phyloP scores from a whole-genome alignment of 1,140 invertebrate genomes.

The Drosophila bipectinata region DNA sequence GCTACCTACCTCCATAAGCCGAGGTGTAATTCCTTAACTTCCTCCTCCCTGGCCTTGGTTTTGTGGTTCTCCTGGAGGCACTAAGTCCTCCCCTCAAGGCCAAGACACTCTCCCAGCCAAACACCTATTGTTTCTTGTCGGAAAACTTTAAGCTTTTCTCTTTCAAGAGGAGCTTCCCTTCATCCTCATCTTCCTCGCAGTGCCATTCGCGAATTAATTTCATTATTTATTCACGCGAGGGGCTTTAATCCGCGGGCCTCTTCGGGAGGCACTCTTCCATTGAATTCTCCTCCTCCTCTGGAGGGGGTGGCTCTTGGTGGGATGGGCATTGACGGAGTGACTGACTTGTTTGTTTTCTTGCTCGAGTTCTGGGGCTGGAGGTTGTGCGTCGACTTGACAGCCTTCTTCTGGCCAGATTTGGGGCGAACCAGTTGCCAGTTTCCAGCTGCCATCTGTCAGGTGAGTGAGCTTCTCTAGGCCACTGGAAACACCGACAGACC shows the following conservation, averaged over 20 bases:
- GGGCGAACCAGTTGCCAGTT: too few species aligned
- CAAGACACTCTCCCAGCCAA: background rate
- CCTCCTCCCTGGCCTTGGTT: too few species aligned
- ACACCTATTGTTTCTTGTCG: background rate
- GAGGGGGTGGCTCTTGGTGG: too few species aligned
- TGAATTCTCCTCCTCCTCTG: conserved; percentile 25
- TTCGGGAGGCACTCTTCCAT: conserved; percentile 43
- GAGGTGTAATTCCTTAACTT: too few species aligned
- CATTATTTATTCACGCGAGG: conserved; percentile 63
- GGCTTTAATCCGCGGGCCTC: conserved; percentile 13
- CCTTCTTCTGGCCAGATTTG: too few species aligned
- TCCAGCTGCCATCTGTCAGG: background rate
- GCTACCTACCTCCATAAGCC: too few species aligned
- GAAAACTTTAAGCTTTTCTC: background rate
- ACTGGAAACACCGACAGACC: conserved; percentile 31
- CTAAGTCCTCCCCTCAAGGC: too few species aligned
- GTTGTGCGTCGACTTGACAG: too few species aligned
- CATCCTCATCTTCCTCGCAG: conserved; percentile 4
- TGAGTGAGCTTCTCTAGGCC: conserved; percentile 13
- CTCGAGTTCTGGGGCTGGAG: background rate
- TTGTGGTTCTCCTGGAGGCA: too few species aligned
- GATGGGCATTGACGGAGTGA: background rate
- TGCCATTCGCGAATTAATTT: conserved; percentile 46
- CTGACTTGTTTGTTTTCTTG: background rate
- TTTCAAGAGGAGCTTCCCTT: background rate